These are phyloP conservation scores for Pseudochirops corinnae DNA, from an alignment of 2,797 vertebrate species.

Conservation along the genomic window DNA sequence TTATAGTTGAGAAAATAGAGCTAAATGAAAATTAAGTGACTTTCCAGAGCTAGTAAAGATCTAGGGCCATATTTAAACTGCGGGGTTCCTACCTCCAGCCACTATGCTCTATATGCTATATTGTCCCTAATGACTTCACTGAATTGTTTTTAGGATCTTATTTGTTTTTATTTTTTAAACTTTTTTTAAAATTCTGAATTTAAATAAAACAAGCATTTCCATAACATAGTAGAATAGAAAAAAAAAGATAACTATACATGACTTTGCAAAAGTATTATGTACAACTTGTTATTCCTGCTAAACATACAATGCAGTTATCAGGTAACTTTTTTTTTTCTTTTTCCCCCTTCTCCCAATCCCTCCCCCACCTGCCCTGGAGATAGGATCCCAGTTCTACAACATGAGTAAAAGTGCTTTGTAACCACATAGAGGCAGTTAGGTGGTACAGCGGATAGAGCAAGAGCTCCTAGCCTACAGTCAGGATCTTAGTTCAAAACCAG, in stretches of 20 bases:
- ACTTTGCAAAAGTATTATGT: not conserved
- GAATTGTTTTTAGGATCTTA: not conserved
- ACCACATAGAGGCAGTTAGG: not conserved
- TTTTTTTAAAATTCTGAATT: not conserved
- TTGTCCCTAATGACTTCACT: not conserved
- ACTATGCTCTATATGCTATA: not conserved
- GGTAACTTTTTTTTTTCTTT: not conserved
- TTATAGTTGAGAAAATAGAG: not conserved
- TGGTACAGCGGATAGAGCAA: not conserved
- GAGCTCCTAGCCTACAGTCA: not conserved
- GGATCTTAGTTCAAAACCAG: not conserved
- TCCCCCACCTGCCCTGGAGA: not conserved
- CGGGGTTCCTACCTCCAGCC: not conserved
- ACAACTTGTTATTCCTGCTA: not conserved
- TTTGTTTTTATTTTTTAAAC: not conserved
- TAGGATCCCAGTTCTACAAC: not conserved
- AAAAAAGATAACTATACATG: not conserved
- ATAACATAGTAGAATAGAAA: not conserved
- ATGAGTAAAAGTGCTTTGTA: not conserved
- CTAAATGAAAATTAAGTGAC: not conserved
- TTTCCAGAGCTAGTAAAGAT: not conserved
- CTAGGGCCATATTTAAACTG: not conserved
- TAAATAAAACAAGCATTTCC: not conserved
- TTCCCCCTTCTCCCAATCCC: fast-evolving
- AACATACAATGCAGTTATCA: not conserved